Percentiles rank a stretch among this genome's conserved stretches.
Evolutionary conservation across 2,888 invertebrate species (phyloP).

Genomic region (Drosophila testacea): DNA sequence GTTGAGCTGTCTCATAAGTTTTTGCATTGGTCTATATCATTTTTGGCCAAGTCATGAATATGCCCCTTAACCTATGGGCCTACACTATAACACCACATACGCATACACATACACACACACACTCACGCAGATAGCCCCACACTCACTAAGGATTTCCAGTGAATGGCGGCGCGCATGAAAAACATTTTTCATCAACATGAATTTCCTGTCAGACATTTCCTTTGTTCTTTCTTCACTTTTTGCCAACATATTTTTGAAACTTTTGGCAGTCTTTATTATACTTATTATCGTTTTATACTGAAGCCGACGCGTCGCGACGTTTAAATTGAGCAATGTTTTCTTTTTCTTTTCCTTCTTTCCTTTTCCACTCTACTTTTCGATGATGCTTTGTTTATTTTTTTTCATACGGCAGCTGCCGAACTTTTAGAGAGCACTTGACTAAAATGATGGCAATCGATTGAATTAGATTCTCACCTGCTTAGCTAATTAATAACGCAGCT

Average conservation of each 20-base stretch:
- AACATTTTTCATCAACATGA: slow-evolving; percentile 79
- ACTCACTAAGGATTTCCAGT: slow-evolving; percentile 46
- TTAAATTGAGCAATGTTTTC: slow-evolving; percentile 58
- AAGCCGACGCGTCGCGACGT: slow-evolving; percentile 45
- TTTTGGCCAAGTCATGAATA: slow-evolving; percentile 70
- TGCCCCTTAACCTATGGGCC: slow-evolving; percentile 55
- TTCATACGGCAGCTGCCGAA: slow-evolving; percentile 28
- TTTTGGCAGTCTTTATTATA: slow-evolving; percentile 77
- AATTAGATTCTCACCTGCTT: slow-evolving; percentile 52
- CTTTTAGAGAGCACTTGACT: slow-evolving; percentile 43
- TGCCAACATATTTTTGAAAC: slow-evolving; percentile 47
- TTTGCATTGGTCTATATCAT: slow-evolving; percentile 26
- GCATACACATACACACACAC: slow-evolving; percentile 21
- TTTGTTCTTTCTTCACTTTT: slow-evolving; percentile 60
- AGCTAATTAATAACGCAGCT: slow-evolving; percentile 26
- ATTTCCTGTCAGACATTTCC: slow-evolving; percentile 71
- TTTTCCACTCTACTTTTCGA: background rate
- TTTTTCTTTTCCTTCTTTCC: slow-evolving; percentile 15
- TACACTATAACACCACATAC: slow-evolving; percentile 35
- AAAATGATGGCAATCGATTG: slow-evolving; percentile 53
- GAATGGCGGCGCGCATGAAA: slow-evolving; percentile 73
- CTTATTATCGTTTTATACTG: slow-evolving; percentile 77
- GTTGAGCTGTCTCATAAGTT: background rate
- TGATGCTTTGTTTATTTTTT: slow-evolving; percentile 19
- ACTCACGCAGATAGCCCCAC: slow-evolving; percentile 22